Conservation (phyloP, 2,113 vertebrate genomes). For the Anarhynchus alexandrinus region DNA sequence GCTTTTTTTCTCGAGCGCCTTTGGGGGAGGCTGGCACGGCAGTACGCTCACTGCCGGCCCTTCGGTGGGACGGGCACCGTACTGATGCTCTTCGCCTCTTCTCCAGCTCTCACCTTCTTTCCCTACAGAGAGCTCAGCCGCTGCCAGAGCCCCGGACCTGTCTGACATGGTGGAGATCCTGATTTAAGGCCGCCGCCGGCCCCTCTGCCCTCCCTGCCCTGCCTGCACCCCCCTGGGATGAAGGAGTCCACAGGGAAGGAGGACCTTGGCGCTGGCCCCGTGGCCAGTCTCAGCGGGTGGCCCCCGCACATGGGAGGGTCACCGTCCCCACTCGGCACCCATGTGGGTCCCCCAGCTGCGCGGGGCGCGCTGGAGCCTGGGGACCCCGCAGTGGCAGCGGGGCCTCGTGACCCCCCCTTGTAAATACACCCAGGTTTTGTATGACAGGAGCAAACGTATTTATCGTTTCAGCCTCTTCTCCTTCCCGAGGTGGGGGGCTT, state of each 20-base stretch:
- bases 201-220: not conserved
- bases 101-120: not conserved
- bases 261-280: not conserved
- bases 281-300: rapidly evolving
- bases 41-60: rapidly evolving
- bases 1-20: not conserved
- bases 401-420: not conserved
- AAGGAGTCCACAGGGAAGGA: not conserved
- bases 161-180: slow-evolving; percentile 81
- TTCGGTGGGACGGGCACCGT: rapidly evolving
- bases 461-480: not conserved
- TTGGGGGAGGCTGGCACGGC: not conserved
- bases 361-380: not conserved
- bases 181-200: slow-evolving; percentile 31
- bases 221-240: not conserved
- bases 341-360: not conserved
- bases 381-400: rapidly evolving
- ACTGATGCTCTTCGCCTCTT: not conserved
- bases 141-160: slow-evolving; percentile 63
- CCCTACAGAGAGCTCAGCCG: slow-evolving; percentile 54
- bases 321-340: not conserved
- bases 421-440: slow-evolving; percentile 34
- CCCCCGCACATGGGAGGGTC: not conserved
- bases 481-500: not conserved
- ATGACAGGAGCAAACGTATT: not conserved